phyloP scores from a whole-genome alignment of 2,113 vertebrate genomes.

The Epinephelus moara region DNA sequence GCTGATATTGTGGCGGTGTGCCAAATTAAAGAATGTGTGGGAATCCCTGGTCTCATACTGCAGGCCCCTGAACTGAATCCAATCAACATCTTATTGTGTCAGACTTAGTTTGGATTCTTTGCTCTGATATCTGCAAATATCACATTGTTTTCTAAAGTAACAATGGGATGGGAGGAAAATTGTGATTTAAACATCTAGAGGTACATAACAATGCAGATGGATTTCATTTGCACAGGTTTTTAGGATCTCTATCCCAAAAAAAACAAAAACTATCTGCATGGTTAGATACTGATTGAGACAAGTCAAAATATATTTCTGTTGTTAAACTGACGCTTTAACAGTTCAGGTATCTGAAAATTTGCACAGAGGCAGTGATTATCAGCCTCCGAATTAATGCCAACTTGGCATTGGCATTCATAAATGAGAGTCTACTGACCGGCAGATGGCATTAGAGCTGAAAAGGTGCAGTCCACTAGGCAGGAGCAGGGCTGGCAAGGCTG shows the following conservation, averaged over 20 bases:
- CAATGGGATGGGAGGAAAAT: no score
- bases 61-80: no score
- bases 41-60: no score
- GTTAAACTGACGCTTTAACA: neutral
- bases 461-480: conserved; percentile 85
- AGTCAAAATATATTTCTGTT: neutral
- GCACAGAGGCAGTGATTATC: neutral
- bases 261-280: no score
- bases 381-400: neutral
- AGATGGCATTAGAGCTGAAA: conserved; percentile 91
- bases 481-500: conserved; percentile 84
- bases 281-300: neutral
- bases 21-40: no score
- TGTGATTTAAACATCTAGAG: neutral
- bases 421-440: conserved; percentile 83
- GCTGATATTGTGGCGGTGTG: no score
- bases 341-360: neutral
- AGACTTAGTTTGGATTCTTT: no score
- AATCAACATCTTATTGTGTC: no score
- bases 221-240: neutral
- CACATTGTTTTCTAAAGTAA: no score
- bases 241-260: no score
- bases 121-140: no score
- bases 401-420: neutral
- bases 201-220: neutral